Evolutionary conservation across 2,888 invertebrate genomes (phyloP), one percentile per base, ranked within the genome.

Genomic region (Temnothorax ravouxi): DNA sequence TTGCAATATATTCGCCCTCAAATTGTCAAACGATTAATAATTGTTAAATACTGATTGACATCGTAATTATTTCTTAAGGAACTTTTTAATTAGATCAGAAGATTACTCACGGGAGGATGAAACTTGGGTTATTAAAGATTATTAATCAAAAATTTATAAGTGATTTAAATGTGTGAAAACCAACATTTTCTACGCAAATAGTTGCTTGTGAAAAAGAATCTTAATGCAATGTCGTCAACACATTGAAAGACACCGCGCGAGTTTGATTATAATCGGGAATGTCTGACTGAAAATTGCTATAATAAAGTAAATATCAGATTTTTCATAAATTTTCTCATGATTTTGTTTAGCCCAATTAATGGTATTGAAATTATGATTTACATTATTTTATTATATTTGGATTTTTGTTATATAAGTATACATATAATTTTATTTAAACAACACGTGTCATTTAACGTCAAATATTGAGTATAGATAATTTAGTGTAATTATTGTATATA

Each of bases 371-470:
- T 71, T 71, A 38, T 0, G n/a, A 2, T 41, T 71, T 1, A 3
- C 4, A 41, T 25, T 38, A 38, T 71, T 38, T n/a, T 15, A 25
- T 29, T 11, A 15, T 13, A 69, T 52, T 71, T 52, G n/a, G 1
- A 3, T 34, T 29, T 50, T 29, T 71, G 4, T 71, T 38, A 71
- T 5, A 38, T 34, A 34, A 34, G 0, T 34, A 6, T 29, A 6
- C 6, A 8, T 29, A n/a, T 34, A 34, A 71, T 72, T 56, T 72
- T 56, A 41, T 41, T 41, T 38, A 56, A 72, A 56, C 56, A 41
- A 54, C n/a, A 11, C 21, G 9, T 21, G 11, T 38, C 8, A n/a
- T 62, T 34, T 38, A 38, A n/a, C 34, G 11, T 38, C n/a, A 62
- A 11, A 29, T 62, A 5, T 61, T 38, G 38, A 11, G 4, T 18